phyloP scores from a whole-genome alignment of 2,888 invertebrate species.

The Heliconius cydno region DNA sequence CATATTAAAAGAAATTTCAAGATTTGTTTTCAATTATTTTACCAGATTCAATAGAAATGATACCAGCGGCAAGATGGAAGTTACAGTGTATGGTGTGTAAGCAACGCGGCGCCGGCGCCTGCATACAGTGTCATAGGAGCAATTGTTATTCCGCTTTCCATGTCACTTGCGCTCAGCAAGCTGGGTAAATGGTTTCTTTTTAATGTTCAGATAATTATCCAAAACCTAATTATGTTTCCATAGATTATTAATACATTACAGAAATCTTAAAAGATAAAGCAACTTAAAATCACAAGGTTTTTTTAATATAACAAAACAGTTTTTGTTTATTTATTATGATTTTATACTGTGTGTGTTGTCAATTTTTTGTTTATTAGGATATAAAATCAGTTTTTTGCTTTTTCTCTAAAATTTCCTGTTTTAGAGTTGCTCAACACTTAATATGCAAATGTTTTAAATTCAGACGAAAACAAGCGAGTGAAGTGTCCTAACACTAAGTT shows the following conservation, averaged over 20 bases:
- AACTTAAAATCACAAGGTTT: not conserved
- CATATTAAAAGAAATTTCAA: too few relatives aligned
- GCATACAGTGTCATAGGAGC: constrained; percentile 98
- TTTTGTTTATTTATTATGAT: not conserved
- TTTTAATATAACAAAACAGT: not conserved
- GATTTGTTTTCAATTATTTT: not conserved
- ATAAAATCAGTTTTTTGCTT: too few relatives aligned
- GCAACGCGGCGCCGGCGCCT: constrained; percentile 95
- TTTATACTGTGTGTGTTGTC: not conserved
- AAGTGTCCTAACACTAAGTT: not conserved
- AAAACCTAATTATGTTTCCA: not conserved
- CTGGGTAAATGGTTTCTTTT: constrained; percentile 77
- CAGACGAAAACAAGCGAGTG: too few relatives aligned
- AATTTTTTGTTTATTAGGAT: not conserved
- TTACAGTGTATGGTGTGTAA: constrained; percentile 99
- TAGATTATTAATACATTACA: not conserved
- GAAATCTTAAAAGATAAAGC: not conserved
- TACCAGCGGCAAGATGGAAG: constrained; percentile 97
- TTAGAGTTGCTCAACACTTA: too few relatives aligned
- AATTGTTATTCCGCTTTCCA: constrained; percentile 99
- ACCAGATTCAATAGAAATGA: constrained; percentile 95
- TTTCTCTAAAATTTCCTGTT: too few relatives aligned
- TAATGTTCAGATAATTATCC: not conserved
- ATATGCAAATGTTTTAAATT: too few relatives aligned
- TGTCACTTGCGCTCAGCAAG: constrained; percentile 99